Evolutionary conservation across 2,113 vertebrate genomes (phyloP), one percentile per base, ranked within the genome.

Genomic region (Sinocyclocheilus anophthalmus): DNA sequence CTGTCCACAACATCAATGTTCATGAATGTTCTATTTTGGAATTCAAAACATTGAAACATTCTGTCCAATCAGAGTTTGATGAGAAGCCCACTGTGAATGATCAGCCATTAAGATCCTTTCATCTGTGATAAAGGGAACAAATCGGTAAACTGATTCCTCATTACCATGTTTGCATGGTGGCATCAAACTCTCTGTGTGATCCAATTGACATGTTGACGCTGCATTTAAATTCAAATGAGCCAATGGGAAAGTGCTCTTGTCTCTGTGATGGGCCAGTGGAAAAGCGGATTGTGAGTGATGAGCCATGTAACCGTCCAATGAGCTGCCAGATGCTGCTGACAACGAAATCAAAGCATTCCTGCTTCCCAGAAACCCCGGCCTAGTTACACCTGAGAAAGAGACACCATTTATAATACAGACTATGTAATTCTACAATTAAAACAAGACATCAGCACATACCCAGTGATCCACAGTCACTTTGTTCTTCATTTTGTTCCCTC

Each of bases 401-500:
- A 70, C 10, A 53, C 20, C 13, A 12, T 85, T 65, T 16, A 78
- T 59, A 79, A 76, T 42, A 16, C 14, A 69, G 16, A 50, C 12
- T 9, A n/a, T 18, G 39, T 63, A 18, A 2, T 42, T 81, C 63
- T 67, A 9, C 22, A 16, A 53, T 45, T n/a, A 69, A 65, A 45
- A 26, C 14, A 70, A 80, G 50, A 69, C 20, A 72, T 18, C 50
- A 59, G 3, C 1, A 55, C 92, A 88, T 86, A 94, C 94, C 80
- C 4, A 86, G 81, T 14, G 69, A 72, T 20, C n/a, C 20, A 11
- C 65, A 63, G 65, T 57, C 30, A 50, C n/a, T 73, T 1, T 72
- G 37, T 53, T 76, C 90, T 33, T 87, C 88, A 76, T 90, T 91
- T 61, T 59, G 59, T 70, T 94, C 92, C 55, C 93, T 87, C 72